Evolutionary conservation across 2,888 invertebrate genomes (phyloP), one percentile per base, ranked within the genome.

Genomic region (Allacma fusca): DNA sequence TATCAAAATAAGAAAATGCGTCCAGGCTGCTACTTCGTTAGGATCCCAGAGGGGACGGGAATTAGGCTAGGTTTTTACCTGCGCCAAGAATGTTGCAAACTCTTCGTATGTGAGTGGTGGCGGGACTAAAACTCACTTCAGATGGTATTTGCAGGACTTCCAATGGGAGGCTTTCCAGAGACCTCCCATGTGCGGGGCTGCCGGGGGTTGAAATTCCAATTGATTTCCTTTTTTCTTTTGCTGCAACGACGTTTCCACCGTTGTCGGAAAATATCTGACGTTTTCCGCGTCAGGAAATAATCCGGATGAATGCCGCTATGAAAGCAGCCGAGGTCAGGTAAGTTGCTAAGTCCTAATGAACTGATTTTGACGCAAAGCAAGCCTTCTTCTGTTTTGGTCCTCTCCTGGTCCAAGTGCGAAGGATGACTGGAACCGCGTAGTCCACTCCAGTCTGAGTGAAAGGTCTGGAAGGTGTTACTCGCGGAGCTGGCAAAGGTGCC

Each of bases 381-480:
- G 82, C 81, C 72, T 86, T 86, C 1, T 83, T 67, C n/a, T 80
- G 80, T 44, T 84, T 85, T 24, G 83, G 76, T 16, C 84, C 84
- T 13, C 84, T 67, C n/a, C 82, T 73, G 1, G 78, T 76, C 16
- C 80, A 81, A n/a, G 85, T 83, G 28, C 81, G 80, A 0, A 86
- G 75, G 21, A 80, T 79, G 23, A 84, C 83, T 0, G 86, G 86
- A 12, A 86, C 86, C 26, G 84, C 85, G 16, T 83, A 85, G 67
- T 87, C 86, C 0, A 86, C 70, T 12, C 85, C 86, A 26, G 9
- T 9, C 9, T 84, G 78, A 0, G 81, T 64, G 80, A 87, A 87
- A 5, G 86, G 85, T 2, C 78, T 43, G 1, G 79, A 76, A 4
- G 81, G 78, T 1, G 78, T 79, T 1, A 86, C 81, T 75, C 87